phyloP scores from a whole-genome alignment of 2,888 invertebrate genomes.

The Hofmannophila pseudospretella region DNA sequence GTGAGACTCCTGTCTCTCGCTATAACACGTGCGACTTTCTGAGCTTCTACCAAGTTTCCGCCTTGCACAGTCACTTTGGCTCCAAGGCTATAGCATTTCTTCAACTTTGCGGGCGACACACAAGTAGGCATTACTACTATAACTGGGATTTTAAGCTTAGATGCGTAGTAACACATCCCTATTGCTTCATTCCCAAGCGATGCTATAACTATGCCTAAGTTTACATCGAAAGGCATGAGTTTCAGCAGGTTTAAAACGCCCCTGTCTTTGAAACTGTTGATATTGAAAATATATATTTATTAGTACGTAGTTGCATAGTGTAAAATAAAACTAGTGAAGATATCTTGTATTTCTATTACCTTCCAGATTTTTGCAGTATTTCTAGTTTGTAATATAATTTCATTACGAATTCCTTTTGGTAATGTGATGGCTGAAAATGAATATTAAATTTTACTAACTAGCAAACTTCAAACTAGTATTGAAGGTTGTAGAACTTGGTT shows the following conservation, averaged over 20 bases:
- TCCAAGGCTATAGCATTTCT: conserved; percentile 79
- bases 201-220: conserved; percentile 81
- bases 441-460: too few species aligned
- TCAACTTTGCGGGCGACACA: conserved; percentile 82
- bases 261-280: conserved; percentile 83
- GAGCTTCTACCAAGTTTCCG: conserved; percentile 77
- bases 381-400: conserved; percentile 26
- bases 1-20: conserved; percentile 78
- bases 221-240: conserved; percentile 75
- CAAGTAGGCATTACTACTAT: conserved; percentile 83
- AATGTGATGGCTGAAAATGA: conserved; percentile 31
- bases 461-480: too few species aligned
- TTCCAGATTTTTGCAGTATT: conserved; percentile 22
- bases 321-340: background rate
- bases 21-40: conserved; percentile 77
- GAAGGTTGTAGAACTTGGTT: conserved; percentile 2
- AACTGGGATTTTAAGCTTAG: conserved; percentile 76
- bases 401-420: conserved; percentile 24
- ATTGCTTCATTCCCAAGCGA: conserved; percentile 85
- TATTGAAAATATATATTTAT: too few species aligned
- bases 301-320: background rate
- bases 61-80: conserved; percentile 83
- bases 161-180: conserved; percentile 81
- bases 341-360: conserved; percentile 12
- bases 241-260: conserved; percentile 81